phyloP scores from a whole-genome alignment of 2,888 invertebrate genomes.

The Aphidoletes aphidimyza region DNA sequence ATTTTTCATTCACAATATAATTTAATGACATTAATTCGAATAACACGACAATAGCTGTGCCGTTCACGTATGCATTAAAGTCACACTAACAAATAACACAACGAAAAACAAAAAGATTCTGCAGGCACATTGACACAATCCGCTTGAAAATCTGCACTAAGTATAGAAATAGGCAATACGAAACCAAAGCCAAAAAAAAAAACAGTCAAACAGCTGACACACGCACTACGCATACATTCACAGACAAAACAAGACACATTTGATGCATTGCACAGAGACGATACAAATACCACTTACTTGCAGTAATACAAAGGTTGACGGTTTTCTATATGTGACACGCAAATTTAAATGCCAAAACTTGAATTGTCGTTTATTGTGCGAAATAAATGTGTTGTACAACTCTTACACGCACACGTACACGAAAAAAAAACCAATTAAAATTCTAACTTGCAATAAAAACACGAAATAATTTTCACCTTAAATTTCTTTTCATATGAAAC shows the following conservation, averaged over 20 bases:
- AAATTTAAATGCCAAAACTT: background rate
- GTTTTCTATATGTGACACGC: background rate
- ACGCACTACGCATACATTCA: conserved; percentile 17
- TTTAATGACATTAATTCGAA: background rate
- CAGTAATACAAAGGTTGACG: background rate
- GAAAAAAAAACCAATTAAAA: background rate
- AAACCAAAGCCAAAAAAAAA: background rate
- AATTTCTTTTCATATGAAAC: background rate
- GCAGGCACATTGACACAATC: conserved; percentile 45
- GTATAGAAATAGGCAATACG: conserved; percentile 45
- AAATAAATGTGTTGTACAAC: too few species aligned
- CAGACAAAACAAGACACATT: conserved; percentile 2
- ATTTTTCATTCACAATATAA: too few species aligned
- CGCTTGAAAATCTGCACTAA: conserved; percentile 5
- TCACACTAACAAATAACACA: background rate
- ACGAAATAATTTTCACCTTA: background rate
- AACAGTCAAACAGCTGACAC: conserved; percentile 36
- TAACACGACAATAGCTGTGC: background rate
- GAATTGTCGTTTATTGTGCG: background rate
- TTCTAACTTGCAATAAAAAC: background rate
- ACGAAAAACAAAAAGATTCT: background rate
- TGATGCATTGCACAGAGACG: background rate
- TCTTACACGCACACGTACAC: too few species aligned
- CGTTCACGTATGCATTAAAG: background rate
- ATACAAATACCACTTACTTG: conserved; percentile 44